Evolutionary conservation across 2,888 invertebrate genomes (phyloP).

Genomic region (Brachylomia viminalis): DNA sequence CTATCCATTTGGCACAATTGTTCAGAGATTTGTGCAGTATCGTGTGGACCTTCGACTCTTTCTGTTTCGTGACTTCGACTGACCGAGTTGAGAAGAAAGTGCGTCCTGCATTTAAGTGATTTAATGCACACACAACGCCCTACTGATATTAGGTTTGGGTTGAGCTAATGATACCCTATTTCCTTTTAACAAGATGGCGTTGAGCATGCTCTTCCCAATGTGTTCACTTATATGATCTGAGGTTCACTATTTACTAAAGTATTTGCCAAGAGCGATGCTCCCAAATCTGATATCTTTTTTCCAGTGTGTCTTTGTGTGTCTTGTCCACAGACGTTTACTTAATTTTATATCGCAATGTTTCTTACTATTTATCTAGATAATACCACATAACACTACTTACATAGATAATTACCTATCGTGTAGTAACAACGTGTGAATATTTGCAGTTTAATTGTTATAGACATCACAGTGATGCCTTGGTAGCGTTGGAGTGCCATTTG

Average conservation of each 20-base stretch:
- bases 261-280: too few relatives aligned
- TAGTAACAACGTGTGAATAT: slow-evolving; percentile 42
- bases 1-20: background rate
- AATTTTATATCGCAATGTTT: background rate
- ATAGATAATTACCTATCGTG: slow-evolving; percentile 27
- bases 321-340: background rate
- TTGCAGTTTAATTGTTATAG: slow-evolving; percentile 17
- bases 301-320: background rate
- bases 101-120: background rate
- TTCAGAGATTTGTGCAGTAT: background rate
- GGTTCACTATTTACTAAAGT: too few relatives aligned
- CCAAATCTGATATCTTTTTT: background rate
- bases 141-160: background rate
- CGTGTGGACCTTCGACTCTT: background rate
- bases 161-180: background rate
- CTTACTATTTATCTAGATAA: slow-evolving; percentile 12
- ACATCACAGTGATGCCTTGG: background rate
- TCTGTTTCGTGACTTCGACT: background rate
- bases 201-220: background rate
- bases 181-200: background rate
- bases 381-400: slow-evolving; percentile 18
- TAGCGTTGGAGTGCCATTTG: background rate
- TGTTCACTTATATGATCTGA: too few relatives aligned
- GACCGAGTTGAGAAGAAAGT: slow-evolving; percentile 2
- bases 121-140: too few relatives aligned